Conservation (phyloP, 2,113 vertebrate genomes). For the Callorhinus ursinus region DNA sequence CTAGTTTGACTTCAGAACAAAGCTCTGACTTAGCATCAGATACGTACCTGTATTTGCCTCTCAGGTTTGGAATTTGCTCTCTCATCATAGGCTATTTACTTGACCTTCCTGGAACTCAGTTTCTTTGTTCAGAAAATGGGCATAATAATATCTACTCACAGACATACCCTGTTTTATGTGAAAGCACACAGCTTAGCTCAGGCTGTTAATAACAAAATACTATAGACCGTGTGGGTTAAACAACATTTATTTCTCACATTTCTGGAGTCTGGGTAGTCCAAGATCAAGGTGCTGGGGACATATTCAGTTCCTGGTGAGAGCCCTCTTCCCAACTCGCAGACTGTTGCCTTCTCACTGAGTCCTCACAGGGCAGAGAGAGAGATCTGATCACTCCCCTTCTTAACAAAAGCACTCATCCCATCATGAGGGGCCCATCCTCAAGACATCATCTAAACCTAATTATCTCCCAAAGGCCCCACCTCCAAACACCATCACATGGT, state of each 20-base stretch:
- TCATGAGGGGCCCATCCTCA: background rate
- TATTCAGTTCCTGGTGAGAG: background rate
- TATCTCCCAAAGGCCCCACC: background rate
- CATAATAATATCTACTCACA: background rate
- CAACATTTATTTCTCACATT: background rate
- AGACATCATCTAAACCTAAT: background rate
- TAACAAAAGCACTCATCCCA: background rate
- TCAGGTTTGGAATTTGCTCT: background rate
- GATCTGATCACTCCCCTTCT: background rate
- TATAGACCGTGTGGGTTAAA: background rate
- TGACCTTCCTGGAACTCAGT: background rate
- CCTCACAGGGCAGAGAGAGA: too few species aligned
- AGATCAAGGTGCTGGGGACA: background rate
- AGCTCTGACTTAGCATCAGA: background rate
- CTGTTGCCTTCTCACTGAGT: background rate
- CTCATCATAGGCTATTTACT: background rate
- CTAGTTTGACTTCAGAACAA: background rate
- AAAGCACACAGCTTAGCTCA: background rate
- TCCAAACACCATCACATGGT: background rate
- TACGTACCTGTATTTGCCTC: background rate
- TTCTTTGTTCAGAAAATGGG: background rate
- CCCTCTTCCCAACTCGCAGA: background rate
- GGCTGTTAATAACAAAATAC: background rate
- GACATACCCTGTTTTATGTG: background rate
- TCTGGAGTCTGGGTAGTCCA: background rate